Evolutionary conservation across 2,797 vertebrate species (phyloP).

Genomic region (Propithecus deckenii): DNA sequence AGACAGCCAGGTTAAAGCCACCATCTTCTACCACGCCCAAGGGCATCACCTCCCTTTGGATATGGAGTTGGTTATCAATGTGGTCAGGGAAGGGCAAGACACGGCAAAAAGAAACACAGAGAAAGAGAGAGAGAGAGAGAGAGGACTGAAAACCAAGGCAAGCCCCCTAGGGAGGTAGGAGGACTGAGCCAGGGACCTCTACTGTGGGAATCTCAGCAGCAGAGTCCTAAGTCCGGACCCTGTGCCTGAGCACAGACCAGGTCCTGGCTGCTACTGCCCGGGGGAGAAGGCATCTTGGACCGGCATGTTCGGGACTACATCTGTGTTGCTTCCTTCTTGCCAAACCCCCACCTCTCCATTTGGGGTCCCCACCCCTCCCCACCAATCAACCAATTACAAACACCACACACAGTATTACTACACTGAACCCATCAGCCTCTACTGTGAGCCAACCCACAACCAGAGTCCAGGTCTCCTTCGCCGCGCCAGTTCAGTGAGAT

Average conservation of each 20-base stretch:
- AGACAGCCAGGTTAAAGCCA: conserved; percentile 5
- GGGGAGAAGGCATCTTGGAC: conserved; percentile 59
- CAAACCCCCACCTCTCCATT: conserved; percentile 21
- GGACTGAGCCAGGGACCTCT: not conserved
- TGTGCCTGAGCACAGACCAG: not conserved
- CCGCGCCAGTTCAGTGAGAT: conserved; percentile 74
- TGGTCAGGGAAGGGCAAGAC: conserved; percentile 43
- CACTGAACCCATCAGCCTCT: conserved; percentile 52
- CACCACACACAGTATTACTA: conserved; percentile 75
- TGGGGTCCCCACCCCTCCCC: conserved; percentile 40
- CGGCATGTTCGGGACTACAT: not conserved
- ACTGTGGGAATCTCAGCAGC: not conserved
- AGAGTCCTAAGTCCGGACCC: not conserved
- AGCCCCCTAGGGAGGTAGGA: conserved; percentile 44
- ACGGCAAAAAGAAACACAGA: not conserved
- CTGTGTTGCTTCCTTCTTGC: conserved; percentile 59
- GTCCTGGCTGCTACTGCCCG: not conserved
- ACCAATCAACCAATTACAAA: conserved; percentile 77
- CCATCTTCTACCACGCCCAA: not conserved
- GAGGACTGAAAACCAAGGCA: conserved; percentile 16
- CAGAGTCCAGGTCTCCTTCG: conserved; percentile 50
- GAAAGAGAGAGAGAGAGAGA: not conserved
- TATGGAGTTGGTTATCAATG: not conserved
- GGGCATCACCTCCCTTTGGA: not conserved
- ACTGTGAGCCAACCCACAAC: conserved; percentile 16